A percentile compares a stretch with the other conserved stretches of the same genome.
Conservation (phyloP, 2,888 invertebrate genomes). For the Copidosoma aretas region DNA sequence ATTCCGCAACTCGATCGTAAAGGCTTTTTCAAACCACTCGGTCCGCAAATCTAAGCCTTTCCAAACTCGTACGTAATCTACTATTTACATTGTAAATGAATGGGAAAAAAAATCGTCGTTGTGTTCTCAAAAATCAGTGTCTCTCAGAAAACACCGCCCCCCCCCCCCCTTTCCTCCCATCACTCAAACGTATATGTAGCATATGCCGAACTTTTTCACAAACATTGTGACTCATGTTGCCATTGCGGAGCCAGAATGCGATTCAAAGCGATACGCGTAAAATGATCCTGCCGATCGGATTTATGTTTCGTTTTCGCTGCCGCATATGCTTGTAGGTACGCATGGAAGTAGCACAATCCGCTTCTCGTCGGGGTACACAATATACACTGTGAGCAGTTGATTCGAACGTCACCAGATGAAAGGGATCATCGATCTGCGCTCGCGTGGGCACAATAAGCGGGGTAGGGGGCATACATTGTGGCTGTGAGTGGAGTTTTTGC, state of each 20-base stretch:
- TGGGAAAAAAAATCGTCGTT: no score
- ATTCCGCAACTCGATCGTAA: no score
- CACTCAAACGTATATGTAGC: no score
- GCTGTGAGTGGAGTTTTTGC: not conserved
- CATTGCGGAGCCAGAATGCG: not conserved
- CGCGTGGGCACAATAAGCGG: constrained; percentile 9
- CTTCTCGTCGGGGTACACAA: not conserved
- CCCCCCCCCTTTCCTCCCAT: no score
- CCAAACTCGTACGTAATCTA: no score
- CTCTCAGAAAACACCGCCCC: no score
- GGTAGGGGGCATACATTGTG: not conserved
- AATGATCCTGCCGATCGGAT: constrained; percentile 40
- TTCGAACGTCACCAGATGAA: constrained; percentile 25
- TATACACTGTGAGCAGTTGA: constrained; percentile 21
- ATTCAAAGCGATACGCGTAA: constrained; percentile 42
- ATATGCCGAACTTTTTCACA: not conserved
- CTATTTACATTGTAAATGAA: no score
- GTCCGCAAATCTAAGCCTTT: no score
- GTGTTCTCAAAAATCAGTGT: no score
- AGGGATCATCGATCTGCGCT: constrained; percentile 29
- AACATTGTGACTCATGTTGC: not conserved
- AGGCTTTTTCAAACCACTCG: no score
- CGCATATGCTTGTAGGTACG: constrained; percentile 27
- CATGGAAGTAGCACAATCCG: constrained; percentile 17
- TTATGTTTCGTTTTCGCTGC: constrained; percentile 29